Percentiles rank a stretch among this genome's conserved stretches.
Conservation (phyloP, 2,113 vertebrate genomes). For the Calidris pugnax region DNA sequence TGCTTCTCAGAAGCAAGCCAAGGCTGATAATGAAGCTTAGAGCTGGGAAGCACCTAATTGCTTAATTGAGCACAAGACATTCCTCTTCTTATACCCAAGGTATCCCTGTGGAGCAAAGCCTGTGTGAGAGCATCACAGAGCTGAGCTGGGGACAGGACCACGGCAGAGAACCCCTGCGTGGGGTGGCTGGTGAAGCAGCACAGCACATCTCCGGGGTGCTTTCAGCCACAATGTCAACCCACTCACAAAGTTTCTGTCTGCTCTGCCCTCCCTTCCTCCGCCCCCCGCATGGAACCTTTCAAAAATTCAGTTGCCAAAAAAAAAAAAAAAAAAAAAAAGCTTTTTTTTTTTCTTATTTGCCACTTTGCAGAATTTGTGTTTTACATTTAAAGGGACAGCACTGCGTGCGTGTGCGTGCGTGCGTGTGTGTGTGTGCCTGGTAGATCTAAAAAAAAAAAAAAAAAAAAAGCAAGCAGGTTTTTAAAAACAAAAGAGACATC, state of each 20-base stretch:
- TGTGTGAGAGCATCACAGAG: accelerated
- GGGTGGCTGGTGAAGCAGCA: background rate
- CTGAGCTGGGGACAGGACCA: background rate
- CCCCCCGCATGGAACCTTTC: background rate
- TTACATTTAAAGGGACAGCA: no score
- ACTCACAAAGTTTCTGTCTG: background rate
- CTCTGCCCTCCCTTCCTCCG: background rate
- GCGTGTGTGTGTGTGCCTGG: no score
- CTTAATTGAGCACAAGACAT: background rate
- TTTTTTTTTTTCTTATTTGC: no score
- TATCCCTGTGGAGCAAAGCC: background rate
- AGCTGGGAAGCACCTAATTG: constrained; percentile 12
- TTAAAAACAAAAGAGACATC: constrained; percentile 1
- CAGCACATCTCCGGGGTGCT: background rate
- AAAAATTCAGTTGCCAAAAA: background rate
- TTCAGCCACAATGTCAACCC: background rate
- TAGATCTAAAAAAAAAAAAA: constrained; percentile 3
- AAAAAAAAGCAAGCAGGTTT: constrained; percentile 7
- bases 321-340: background rate
- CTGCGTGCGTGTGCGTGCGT: no score
- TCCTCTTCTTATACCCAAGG: background rate
- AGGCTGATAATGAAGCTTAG: constrained; percentile 21
- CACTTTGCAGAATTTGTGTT: no score
- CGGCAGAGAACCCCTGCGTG: accelerated
- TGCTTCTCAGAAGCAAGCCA: background rate